Percentiles rank a stretch among this genome's conserved stretches.
Evolutionary conservation across 2,888 invertebrate species (phyloP).

Genomic region (Priocnemis perturbator): DNA sequence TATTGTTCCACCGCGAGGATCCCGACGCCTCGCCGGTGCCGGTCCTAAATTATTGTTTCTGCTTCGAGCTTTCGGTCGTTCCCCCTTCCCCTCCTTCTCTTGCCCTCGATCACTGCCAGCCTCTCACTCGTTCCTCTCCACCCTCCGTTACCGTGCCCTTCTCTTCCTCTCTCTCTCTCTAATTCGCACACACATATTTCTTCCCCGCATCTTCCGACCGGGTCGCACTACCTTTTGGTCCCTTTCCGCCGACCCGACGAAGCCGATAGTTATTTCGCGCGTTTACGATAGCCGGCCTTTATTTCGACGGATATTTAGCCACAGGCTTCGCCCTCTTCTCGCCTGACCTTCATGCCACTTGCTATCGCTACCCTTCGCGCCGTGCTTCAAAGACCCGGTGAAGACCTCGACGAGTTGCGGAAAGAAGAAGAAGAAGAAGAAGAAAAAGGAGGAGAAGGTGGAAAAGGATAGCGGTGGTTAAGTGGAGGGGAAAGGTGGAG

Average conservation of each 20-base stretch:
- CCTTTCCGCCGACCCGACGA: slow-evolving; percentile 11
- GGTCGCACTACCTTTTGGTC: slow-evolving; percentile 17
- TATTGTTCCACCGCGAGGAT: slow-evolving; percentile 40
- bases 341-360: neutral
- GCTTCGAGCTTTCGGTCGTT: slow-evolving; percentile 25
- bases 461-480: slow-evolving; percentile 9
- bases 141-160: neutral
- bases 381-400: neutral
- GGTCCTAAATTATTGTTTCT: slow-evolving; percentile 59
- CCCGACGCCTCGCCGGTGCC: slow-evolving; percentile 36
- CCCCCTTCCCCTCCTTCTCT: slow-evolving; percentile 19
- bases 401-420: neutral
- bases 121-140: too few species aligned
- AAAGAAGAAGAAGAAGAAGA: slow-evolving; percentile 12
- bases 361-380: neutral
- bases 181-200: slow-evolving; percentile 23
- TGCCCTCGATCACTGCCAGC: too few species aligned
- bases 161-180: slow-evolving; percentile 11
- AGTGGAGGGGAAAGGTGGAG: slow-evolving; percentile 6
- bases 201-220: slow-evolving; percentile 34
- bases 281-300: slow-evolving; percentile 64
- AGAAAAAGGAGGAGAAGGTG: slow-evolving; percentile 26
- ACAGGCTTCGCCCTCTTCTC: slow-evolving; percentile 30
- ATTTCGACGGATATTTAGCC: slow-evolving; percentile 58
- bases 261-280: slow-evolving; percentile 62